These are phyloP conservation scores for Blera fallax DNA, from an alignment of 2,888 invertebrate genomes.

Conservation along the genomic window DNA sequence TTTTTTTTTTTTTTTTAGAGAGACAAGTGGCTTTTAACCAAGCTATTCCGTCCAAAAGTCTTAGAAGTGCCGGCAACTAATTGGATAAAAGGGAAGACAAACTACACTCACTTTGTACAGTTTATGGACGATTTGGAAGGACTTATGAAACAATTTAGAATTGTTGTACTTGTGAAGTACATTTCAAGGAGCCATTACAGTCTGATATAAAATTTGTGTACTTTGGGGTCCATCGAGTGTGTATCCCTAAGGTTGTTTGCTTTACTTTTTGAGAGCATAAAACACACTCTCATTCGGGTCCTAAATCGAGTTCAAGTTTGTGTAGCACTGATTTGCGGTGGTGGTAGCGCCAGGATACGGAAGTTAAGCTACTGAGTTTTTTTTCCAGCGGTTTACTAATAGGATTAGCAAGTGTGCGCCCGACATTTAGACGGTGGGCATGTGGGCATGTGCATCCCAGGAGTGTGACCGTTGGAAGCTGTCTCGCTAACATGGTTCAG, in stretches of 20 bases:
- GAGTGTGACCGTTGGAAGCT: too few species aligned
- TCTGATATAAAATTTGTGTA: slow-evolving; percentile 12
- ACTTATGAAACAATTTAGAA: slow-evolving; percentile 18
- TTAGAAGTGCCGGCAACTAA: not conserved
- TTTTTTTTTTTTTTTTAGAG: not conserved
- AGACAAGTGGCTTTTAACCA: not conserved
- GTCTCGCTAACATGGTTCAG: too few species aligned
- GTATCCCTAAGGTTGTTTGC: not conserved
- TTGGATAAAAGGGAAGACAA: not conserved
- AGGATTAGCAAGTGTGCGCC: too few species aligned
- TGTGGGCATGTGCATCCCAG: too few species aligned
- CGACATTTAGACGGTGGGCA: too few species aligned
- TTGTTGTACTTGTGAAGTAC: not conserved
- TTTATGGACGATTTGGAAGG: not conserved
- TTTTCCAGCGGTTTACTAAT: too few species aligned
- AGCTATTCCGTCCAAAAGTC: too few species aligned
- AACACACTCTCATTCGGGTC: not conserved
- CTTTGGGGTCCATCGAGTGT: not conserved
- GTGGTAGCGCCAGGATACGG: too few species aligned
- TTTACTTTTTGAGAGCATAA: not conserved
- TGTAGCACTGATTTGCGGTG: not conserved
- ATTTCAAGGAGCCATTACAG: not conserved
- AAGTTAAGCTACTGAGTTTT: too few species aligned
- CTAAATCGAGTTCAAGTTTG: not conserved
- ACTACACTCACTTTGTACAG: slow-evolving; percentile 17